Evolutionary conservation across 2,888 invertebrate genomes (phyloP), one percentile per base, ranked within the genome.

Genomic region (Acanthosepion esculentum): DNA sequence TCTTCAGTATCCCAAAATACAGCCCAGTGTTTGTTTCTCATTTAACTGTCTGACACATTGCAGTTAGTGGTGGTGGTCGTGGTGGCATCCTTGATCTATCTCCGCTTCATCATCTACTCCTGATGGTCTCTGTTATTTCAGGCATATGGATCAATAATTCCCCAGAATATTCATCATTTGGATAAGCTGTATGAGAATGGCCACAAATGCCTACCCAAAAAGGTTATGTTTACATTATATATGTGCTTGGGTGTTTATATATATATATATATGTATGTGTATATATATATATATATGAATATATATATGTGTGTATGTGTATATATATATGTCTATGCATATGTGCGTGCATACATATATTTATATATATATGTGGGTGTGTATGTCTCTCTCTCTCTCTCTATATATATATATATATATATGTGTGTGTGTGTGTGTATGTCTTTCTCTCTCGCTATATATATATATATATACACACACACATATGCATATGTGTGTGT

Each of bases 61-160:
- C n/a, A 78, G 78, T n/a, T 78, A 12, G 78, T n/a, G 33, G 78
- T n/a, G 78, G 33, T 78, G 78, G 33, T 33, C 3, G 78, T 33
- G 78, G n/a, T n/a, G n/a, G n/a, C 12, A 6, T 78, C 0, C n/a
- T 78, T 33, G 78, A 78, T 78, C 78, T n/a, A n/a, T 78, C 78
- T 78, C 78, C 10, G 78, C 78, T 78, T 33, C 78, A 78, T 78
- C 78, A 33, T 78, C 78, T n/a, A 12, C 78, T 78, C 78, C 78
- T 78, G 78, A 78, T 78, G n/a, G n/a, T 78, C 78, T 78, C n/a
- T 78, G 78, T 78, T 78, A 78, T 78, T 78, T 78, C n/a, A 78
- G n/a, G 78, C 78, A 64, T n/a, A 78, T n/a, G 78, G 78, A 78
- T n/a, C n/a, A 78, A 78, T 78, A 78, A 78, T 78, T 78, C 78